A percentile compares a stretch with the other conserved stretches of the same genome.
These are phyloP conservation scores for Patella caerulea DNA, from an alignment of 2,888 invertebrate genomes.

Conservation along the genomic window DNA sequence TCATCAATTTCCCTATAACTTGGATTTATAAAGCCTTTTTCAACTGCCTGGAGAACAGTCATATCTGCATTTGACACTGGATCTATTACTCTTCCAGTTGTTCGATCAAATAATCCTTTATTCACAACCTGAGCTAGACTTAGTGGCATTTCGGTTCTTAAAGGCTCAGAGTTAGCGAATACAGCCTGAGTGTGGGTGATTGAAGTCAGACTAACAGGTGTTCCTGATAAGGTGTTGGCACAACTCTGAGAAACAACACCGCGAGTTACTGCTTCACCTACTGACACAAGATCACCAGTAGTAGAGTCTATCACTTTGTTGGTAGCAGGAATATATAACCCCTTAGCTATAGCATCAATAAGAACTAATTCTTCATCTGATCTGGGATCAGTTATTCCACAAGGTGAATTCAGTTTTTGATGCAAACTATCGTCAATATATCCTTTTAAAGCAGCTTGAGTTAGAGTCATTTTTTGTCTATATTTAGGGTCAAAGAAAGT, in stretches of 20 bases:
- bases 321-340: conserved; percentile 89
- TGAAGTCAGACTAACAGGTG: conserved; percentile 58
- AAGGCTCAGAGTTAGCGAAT: conserved; percentile 55
- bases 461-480: conserved; percentile 75
- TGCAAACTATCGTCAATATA: conserved; percentile 87
- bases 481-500: conserved; percentile 52
- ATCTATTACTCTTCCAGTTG: conserved; percentile 72
- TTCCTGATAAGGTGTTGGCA: conserved; percentile 56
- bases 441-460: conserved; percentile 87
- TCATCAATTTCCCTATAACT: conserved; percentile 83
- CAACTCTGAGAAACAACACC: conserved; percentile 53
- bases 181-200: conserved; percentile 63
- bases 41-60: conserved; percentile 81
- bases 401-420: conserved; percentile 84
- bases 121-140: conserved; percentile 70
- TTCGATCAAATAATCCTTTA: conserved; percentile 70
- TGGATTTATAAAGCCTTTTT: conserved; percentile 80
- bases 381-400: conserved; percentile 84
- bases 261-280: conserved; percentile 64
- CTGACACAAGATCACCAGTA: conserved; percentile 80
- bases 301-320: conserved; percentile 82
- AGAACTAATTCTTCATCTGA: conserved; percentile 82
- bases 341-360: conserved; percentile 91
- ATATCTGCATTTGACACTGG: conserved; percentile 73
- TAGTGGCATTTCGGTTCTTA: conserved; percentile 54